phyloP scores from a whole-genome alignment of 2,113 vertebrate genomes.

The Ceyx cyanopectus region DNA sequence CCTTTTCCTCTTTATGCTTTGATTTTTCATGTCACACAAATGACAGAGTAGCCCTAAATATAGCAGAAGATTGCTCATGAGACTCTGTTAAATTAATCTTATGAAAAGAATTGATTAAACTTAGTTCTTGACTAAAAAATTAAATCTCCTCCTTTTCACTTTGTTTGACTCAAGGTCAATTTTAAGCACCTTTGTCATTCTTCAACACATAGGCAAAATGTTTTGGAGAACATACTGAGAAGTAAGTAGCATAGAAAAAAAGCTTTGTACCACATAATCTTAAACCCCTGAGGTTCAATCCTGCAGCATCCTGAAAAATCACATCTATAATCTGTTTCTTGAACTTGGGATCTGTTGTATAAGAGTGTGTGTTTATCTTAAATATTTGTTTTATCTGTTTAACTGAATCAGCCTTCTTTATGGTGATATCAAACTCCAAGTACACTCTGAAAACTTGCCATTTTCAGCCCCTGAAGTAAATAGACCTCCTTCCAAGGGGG shows the following conservation, averaged over 20 bases:
- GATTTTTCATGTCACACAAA: slow-evolving; percentile 24
- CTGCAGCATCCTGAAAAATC: not conserved
- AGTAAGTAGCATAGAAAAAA: not conserved
- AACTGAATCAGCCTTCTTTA: not conserved
- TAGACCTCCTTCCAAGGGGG: not conserved
- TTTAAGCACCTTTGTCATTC: slow-evolving; percentile 44
- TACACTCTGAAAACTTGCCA: not conserved
- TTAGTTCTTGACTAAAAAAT: slow-evolving; percentile 55
- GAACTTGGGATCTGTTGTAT: not conserved
- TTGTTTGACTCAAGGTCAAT: slow-evolving; percentile 47
- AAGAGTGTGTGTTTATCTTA: not conserved
- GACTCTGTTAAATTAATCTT: slow-evolving; percentile 36
- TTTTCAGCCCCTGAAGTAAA: not conserved
- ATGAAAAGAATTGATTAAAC: slow-evolving; percentile 53
- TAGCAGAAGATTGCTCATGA: slow-evolving; percentile 40
- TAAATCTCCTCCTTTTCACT: not conserved
- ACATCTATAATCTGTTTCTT: not conserved
- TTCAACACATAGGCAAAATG: no score
- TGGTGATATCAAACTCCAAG: not conserved
- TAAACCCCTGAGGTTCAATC: not conserved
- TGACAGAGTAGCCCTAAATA: slow-evolving; percentile 47
- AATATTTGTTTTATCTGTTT: not conserved
- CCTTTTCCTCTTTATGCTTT: slow-evolving; percentile 21
- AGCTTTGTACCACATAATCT: not conserved
- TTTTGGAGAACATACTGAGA: no score